A percentile compares a stretch with the other conserved stretches of the same genome.
phyloP scores from a whole-genome alignment of 2,888 invertebrate species.

The Eubasilissa splendida region DNA sequence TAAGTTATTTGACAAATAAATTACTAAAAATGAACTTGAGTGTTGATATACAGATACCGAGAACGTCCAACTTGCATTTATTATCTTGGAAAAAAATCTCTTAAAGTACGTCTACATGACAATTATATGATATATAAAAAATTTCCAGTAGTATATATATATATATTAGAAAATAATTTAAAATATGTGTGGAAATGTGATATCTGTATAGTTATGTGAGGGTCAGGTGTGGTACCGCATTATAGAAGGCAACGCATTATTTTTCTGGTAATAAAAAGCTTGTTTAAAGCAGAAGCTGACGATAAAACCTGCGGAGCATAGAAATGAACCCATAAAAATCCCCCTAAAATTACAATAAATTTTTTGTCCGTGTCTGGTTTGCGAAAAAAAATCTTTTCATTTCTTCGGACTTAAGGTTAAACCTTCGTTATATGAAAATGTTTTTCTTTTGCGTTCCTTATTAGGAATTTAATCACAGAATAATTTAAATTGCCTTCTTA shows the following conservation, averaged over 20 bases:
- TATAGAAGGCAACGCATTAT: slow-evolving; percentile 12
- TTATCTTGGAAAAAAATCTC: no score
- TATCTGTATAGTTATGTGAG: background rate
- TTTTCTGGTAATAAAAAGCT: slow-evolving; percentile 21
- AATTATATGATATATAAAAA: no score
- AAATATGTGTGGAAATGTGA: background rate
- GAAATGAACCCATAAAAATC: slow-evolving; percentile 31
- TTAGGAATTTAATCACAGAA: slow-evolving; percentile 26
- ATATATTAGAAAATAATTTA: no score
- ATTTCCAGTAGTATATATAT: no score
- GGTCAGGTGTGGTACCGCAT: background rate
- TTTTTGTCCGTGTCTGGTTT: slow-evolving; percentile 21
- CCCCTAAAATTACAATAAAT: slow-evolving; percentile 34
- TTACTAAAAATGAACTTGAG: no score
- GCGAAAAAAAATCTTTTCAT: slow-evolving; percentile 4
- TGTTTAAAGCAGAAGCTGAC: slow-evolving; percentile 25
- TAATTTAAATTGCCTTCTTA: slow-evolving; percentile 7
- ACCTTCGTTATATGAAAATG: background rate
- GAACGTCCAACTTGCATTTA: no score
- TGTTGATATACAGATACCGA: no score
- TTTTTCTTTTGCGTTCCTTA: slow-evolving; percentile 1
- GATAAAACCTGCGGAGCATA: slow-evolving; percentile 25
- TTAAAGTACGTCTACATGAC: no score
- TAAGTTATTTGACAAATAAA: no score
- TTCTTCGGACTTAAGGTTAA: background rate